Percentiles rank a stretch among this genome's conserved stretches.
phyloP scores from a whole-genome alignment of 2,113 vertebrate genomes.

The Amblyornis subalaris region DNA sequence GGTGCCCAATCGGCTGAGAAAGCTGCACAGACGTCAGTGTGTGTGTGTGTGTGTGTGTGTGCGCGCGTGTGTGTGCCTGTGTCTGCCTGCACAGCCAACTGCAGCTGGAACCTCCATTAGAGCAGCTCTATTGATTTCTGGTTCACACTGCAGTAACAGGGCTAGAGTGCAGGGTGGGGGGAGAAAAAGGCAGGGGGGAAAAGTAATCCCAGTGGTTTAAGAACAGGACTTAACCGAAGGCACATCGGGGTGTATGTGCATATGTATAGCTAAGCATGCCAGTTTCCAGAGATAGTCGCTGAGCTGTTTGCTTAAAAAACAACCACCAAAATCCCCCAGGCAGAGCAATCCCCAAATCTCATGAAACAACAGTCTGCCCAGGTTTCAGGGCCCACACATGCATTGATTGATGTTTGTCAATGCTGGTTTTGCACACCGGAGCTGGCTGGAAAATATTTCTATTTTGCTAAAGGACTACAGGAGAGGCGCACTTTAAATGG shows the following conservation, averaged over 20 bases:
- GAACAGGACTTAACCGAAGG: conserved; percentile 14
- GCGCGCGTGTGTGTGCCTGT: not conserved
- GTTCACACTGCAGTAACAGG: conserved; percentile 66
- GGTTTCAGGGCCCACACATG: not conserved
- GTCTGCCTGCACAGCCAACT: conserved; percentile 10
- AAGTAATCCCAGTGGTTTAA: not conserved
- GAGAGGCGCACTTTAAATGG: not conserved
- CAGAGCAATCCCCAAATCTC: not conserved
- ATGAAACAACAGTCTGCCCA: not conserved
- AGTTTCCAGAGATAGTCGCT: not conserved
- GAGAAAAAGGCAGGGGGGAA: not conserved
- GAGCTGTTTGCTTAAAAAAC: not conserved
- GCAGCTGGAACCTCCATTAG: conserved; percentile 74
- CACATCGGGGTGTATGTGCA: not conserved
- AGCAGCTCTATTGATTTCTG: conserved; percentile 76
- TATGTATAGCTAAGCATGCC: not conserved
- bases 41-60: not conserved
- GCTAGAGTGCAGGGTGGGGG: not conserved
- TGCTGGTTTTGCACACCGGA: not conserved
- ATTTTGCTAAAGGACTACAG: not conserved
- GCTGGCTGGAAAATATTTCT: not conserved
- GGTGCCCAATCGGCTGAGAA: conserved; percentile 77
- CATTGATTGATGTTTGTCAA: not conserved
- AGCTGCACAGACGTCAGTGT: conserved; percentile 75
- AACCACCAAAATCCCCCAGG: not conserved